Evolutionary conservation across 1,140 invertebrate genomes (phyloP), one percentile per base, ranked within the genome.

Genomic region (Eurytemora carolleeae): DNA sequence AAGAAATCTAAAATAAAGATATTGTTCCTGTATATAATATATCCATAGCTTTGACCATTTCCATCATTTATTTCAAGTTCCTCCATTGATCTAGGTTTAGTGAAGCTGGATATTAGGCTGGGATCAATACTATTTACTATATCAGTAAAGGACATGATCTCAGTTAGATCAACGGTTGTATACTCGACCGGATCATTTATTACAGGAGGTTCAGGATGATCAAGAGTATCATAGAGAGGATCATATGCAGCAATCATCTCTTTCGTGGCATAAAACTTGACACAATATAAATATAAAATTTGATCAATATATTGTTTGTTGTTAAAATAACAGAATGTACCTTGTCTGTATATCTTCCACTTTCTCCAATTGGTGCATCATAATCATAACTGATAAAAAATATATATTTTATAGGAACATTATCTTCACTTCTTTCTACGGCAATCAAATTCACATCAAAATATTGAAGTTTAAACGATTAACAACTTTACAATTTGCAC

Each of bases 21-120:
- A n/a, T n/a, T n/a, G n/a, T n/a, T n/a, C 26, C 73, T 65, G 66
- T 81, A 80, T 12, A 78, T 58, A 59, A 79, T 74, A 64, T 77
- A 80, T 0, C 80, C 80, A 67, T 77, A 78, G 61, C 74, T 75
- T 68, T 81, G 79, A 1, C 76, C 76, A 65, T 70, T 73, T 7
- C 70, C 70, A 57, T 74, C 70, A 64, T 78, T 76, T n/a, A 78
- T 74, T n/a, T 72, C 67, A n/a, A 80, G 67, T 57, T 71, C 67
- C 67, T 81, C 79, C 79, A 81, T 81, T 19, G 72, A 65, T 1
- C 73, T 52, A 16, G 70, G 53, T n/a, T n/a, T n/a, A n/a, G n/a
- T n/a, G n/a, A n/a, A 53, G n/a, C 23, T 17, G 26, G 23, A 19
- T 12, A 12, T 18, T 54, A 1, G n/a, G 15, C 15, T 15, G n/a